Evolutionary conservation across 2,888 invertebrate species (phyloP), one percentile per base, ranked within the genome.

Genomic region (Autographa gamma): DNA sequence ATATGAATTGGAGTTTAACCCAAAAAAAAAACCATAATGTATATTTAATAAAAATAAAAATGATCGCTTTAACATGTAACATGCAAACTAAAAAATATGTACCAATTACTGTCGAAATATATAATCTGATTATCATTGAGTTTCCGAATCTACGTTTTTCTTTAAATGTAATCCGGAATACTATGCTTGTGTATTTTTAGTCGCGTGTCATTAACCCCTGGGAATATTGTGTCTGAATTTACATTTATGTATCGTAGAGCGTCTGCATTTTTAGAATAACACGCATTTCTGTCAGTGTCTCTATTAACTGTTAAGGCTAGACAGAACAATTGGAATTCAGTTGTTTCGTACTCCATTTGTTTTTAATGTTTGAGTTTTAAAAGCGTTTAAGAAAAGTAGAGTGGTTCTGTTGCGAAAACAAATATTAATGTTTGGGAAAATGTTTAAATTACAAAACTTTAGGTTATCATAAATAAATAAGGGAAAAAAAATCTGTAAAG

Each of bases 101-200:
- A 61, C 18, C 18, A 41, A 43, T 62, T 62, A 77, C 32, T 73
- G 52, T 66, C 31, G 52, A 7, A 63, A 64, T 38, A 54, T 31
- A 48, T 66, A 60, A 77, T 70, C 61, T 52, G 19, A 66, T 66
- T 48, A 69, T 66, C 56, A 76, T 66, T 48, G 60, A 60, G 60
- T 67, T 71, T 58, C 59, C 66, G 31, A 70, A 63, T 69, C 48
- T 71, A 72, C 60, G 73, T 68, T 65, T 34, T 38, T 70, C 68
- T 82, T 69, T 75, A 82, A 74, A 68, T 48, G 63, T 73, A 58
- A 48, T 66, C 25, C 59, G 48, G 64, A 71, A 68, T 72, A 73
- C 76, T 77, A 74, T 72, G 62, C 70, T 52, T 72, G 60, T 59
- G 68, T 83, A 84, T 84, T 84, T 83, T 80, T 83, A 79, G 80